Evolutionary conservation across 1,140 invertebrate species (phyloP).

Genomic region (Cheumatopsyche charites): DNA sequence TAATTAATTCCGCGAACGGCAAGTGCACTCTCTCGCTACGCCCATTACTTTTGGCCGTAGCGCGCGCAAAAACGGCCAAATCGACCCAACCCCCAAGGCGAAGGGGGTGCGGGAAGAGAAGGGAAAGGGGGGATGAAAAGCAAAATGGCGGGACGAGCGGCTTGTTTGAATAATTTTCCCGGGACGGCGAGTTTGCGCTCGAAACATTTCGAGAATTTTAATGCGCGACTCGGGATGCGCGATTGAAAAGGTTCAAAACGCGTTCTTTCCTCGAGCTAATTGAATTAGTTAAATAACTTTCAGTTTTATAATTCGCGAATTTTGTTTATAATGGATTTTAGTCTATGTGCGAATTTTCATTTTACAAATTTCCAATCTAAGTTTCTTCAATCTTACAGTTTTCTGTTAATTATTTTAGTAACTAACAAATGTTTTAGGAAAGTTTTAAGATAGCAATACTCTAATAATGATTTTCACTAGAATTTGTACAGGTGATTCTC

Average conservation of each 20-base stretch:
- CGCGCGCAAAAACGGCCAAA: not conserved
- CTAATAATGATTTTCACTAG: too few relatives aligned
- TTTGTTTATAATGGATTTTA: too few relatives aligned
- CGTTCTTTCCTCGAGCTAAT: not conserved
- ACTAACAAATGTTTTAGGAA: too few relatives aligned
- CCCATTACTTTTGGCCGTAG: slow-evolving; percentile 16
- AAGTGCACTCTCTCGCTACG: not conserved
- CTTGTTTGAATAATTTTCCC: slow-evolving; percentile 34
- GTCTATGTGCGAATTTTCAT: too few relatives aligned
- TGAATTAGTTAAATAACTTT: too few relatives aligned
- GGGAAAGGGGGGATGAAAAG: not conserved
- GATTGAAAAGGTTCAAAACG: slow-evolving; percentile 21
- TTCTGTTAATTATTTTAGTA: too few relatives aligned
- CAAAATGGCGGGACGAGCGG: not conserved
- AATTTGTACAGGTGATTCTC: too few relatives aligned
- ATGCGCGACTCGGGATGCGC: not conserved
- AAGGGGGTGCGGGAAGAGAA: not conserved
- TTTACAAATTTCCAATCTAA: too few relatives aligned
- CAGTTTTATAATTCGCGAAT: too few relatives aligned
- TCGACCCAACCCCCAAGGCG: not conserved
- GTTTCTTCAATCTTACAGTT: too few relatives aligned
- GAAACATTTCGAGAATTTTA: slow-evolving; percentile 38
- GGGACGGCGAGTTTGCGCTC: slow-evolving; percentile 27
- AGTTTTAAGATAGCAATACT: too few relatives aligned
- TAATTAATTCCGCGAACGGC: slow-evolving; percentile 31